Base-by-base conservation (phyloP, 1,140 invertebrate genomes). In the Drosophila sulfurigaster region DNA sequence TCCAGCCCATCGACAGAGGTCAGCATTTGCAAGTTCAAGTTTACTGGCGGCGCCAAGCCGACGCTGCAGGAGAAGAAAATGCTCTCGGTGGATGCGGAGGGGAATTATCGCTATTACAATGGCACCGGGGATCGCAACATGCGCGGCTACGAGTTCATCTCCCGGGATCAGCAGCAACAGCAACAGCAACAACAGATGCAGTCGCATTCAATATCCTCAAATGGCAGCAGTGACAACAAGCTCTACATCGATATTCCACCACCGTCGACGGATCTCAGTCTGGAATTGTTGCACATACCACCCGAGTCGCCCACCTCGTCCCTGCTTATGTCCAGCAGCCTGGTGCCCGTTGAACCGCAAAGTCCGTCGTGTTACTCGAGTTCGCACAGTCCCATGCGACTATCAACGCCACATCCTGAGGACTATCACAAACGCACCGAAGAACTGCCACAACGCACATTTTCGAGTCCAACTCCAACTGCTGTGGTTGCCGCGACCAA, bases 21-120 rank as follows among this genome's bases (percentile, higher is more conserved):
- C 46, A 97, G 96, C 92, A 98, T 98, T 88, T 98, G 97, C 91
- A 98, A 98, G 88, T 98, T 98, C 85, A 98, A 98, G 91, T 98
- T 98, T 88, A 98, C 97, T 0, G 97, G 97, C 3, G 97, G 97
- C 0, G 96, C 96, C 28, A 97, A 97, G 70, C 97, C 97, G 0
- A 96, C 95, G 52, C 91, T 98, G 30, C 96, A 98, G 91, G 97
- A 98, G 81, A 98, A 98, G 93, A 98, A 98, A 92, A 97, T 97
- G 94, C 93, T 98, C 0, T 97, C 96, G 0, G 96, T 98, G 1
- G 96, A 97, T 90, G 96, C 96, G 0, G 96, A 96, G 2, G 97
- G 97, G 0, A 97, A 97, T 82, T 97, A 97, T 82, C 93, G 96
- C 13, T 98, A 97, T 77, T 98, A 97, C 86, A 97, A 96, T 85